Conservation (phyloP, 2,797 vertebrate species). For the Coranthus polyacanthus region DNA sequence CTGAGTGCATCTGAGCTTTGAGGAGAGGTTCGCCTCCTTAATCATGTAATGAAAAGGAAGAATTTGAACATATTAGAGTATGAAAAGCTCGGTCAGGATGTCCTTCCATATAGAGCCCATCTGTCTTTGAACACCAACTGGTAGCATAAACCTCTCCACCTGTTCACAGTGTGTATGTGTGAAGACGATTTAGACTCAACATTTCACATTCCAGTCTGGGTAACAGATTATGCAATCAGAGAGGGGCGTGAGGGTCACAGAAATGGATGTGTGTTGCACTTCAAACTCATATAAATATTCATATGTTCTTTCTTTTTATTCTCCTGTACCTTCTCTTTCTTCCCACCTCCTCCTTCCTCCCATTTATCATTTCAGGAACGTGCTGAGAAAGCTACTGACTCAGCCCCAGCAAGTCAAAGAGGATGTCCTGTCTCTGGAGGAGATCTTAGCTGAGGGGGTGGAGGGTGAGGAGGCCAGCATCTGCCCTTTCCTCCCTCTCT, state of each 20-base stretch:
- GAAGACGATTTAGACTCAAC: conserved; percentile 75
- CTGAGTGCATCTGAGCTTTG: conserved; percentile 4
- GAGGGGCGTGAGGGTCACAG: conserved; percentile 39
- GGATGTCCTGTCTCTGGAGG: conserved; percentile 96
- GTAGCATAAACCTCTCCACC: conserved; percentile 62
- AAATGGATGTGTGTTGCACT: conserved; percentile 27
- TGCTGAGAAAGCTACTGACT: conserved; percentile 94
- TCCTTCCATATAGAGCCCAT: conserved; percentile 41
- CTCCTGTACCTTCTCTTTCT: conserved; percentile 3
- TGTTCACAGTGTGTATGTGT: conserved; percentile 66
- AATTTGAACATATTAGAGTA: not conserved
- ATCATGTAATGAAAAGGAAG: conserved; percentile 5
- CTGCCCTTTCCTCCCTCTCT: conserved; percentile 73
- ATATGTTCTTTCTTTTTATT: conserved; percentile 5
- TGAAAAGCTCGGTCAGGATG: conserved; percentile 5
- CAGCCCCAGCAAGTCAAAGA: conserved; percentile 94
- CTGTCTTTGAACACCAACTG: conserved; percentile 65
- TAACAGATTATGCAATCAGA: conserved; percentile 69
- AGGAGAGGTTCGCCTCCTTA: conserved; percentile 17
- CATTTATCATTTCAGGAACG: conserved; percentile 86
- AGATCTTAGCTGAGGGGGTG: conserved; percentile 97
- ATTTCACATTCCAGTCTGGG: conserved; percentile 69
- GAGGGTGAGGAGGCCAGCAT: conserved; percentile 83
- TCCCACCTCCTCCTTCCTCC: conserved; percentile 2
- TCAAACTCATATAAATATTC: conserved; percentile 21